Evolutionary conservation across 2,797 vertebrate genomes (phyloP).

Genomic region (Hylomyscus alleni): DNA sequence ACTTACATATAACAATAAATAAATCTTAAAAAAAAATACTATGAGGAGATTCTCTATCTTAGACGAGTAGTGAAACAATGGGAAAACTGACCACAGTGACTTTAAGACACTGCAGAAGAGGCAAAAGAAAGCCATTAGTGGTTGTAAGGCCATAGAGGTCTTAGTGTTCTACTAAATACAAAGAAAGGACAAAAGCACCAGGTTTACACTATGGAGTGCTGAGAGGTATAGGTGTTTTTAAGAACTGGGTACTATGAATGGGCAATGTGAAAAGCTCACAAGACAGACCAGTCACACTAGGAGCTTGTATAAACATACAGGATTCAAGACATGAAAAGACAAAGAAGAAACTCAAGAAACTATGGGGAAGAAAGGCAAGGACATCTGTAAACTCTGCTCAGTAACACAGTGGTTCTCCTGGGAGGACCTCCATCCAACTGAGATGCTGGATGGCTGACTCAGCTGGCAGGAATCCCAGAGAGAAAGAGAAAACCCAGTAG

Average conservation of each 20-base stretch:
- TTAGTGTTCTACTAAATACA: not conserved
- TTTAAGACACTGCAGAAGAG: slow-evolving; percentile 17
- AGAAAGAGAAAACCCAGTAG: not conserved
- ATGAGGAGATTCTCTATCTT: not conserved
- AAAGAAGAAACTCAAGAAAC: not conserved
- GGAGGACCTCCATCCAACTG: not conserved
- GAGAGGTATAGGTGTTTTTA: not conserved
- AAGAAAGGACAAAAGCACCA: slow-evolving; percentile 4
- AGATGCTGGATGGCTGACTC: not conserved
- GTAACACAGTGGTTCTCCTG: not conserved
- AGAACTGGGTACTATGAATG: not conserved
- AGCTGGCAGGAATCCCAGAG: not conserved
- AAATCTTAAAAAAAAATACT: not conserved
- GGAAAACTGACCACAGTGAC: slow-evolving; percentile 55
- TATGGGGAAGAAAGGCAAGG: not conserved
- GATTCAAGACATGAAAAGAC: not conserved
- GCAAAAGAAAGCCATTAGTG: slow-evolving; percentile 5
- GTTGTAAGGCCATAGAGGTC: not conserved
- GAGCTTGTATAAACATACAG: not conserved
- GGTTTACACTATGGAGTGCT: not conserved
- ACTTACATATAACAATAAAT: too few species aligned
- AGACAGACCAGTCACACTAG: not conserved
- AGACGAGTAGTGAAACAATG: not conserved
- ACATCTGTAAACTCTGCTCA: not conserved
- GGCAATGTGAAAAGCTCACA: not conserved